Percentiles rank a stretch among this genome's conserved stretches.
phyloP scores from a whole-genome alignment of 2,797 vertebrate species.

The Schizopygopsis malacanthus region DNA sequence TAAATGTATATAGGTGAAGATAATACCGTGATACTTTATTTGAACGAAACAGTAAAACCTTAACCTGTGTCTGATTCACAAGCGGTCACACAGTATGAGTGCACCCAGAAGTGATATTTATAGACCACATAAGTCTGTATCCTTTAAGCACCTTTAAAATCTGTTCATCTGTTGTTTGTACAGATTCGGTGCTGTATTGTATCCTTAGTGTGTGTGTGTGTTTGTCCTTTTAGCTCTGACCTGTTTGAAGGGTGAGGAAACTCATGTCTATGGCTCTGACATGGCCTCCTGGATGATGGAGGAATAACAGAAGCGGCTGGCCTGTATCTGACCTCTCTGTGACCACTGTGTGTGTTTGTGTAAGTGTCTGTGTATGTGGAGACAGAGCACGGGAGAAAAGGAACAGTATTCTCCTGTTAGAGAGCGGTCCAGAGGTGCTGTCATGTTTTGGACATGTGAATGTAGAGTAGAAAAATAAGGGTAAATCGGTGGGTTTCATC shows the following conservation, averaged over 20 bases:
- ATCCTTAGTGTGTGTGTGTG: conserved; percentile 6
- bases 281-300: conserved; percentile 41
- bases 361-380: background rate
- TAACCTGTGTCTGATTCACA: background rate
- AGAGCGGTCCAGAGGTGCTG: background rate
- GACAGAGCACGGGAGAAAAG: conserved; percentile 10
- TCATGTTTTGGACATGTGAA: conserved; percentile 8
- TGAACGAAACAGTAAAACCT: background rate
- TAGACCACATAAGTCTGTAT: background rate
- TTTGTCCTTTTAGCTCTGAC: conserved; percentile 1
- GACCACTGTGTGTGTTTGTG: conserved; percentile 43
- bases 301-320: conserved; percentile 37
- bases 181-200: background rate
- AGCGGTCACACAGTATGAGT: background rate
- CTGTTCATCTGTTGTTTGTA: conserved; percentile 10
- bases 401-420: conserved; percentile 30
- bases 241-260: conserved; percentile 23
- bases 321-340: conserved; percentile 39
- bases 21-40: background rate
- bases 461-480: conserved; percentile 15
- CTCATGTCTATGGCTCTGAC: conserved; percentile 25
- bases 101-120: background rate
- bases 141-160: conserved; percentile 22
- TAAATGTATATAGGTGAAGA: background rate
- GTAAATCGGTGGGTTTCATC: background rate